A percentile compares a stretch with the other conserved stretches of the same genome.
phyloP scores from a whole-genome alignment of 2,888 invertebrate species.

The Lypha dubia region DNA sequence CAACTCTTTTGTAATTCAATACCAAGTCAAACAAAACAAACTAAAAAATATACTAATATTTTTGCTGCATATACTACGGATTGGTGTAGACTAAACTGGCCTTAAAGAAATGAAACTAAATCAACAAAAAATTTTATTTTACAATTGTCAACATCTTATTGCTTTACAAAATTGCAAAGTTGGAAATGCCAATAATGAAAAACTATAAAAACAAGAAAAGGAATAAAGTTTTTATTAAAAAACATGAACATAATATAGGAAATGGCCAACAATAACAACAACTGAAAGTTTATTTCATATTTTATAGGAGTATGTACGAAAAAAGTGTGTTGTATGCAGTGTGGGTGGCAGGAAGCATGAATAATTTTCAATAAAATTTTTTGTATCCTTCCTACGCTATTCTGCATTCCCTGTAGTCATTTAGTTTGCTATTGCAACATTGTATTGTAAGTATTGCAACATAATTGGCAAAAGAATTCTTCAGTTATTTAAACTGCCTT shows the following conservation, averaged over 20 bases:
- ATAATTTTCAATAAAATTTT: background rate
- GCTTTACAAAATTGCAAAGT: background rate
- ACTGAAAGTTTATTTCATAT: conserved; percentile 18
- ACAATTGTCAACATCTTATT: conserved; percentile 28
- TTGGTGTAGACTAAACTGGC: background rate
- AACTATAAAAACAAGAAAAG: background rate
- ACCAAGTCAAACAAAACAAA: background rate
- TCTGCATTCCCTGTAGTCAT: background rate
- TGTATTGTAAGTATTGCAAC: conserved; percentile 15
- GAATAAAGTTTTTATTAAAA: conserved; percentile 18
- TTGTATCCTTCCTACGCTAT: background rate
- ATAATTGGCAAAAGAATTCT: background rate
- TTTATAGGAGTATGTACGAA: background rate
- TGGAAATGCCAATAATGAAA: conserved; percentile 32
- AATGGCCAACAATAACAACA: conserved; percentile 32
- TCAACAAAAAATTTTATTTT: background rate
- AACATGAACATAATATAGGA: conserved; percentile 11
- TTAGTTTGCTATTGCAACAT: conserved; percentile 32
- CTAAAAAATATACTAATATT: background rate
- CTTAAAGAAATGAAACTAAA: background rate
- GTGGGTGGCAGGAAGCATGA: background rate
- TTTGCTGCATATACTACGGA: background rate
- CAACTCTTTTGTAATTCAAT: background rate
- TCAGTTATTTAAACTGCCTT: background rate
- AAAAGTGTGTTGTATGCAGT: background rate